A percentile compares a stretch with the other conserved stretches of the same genome.
phyloP scores from a whole-genome alignment of 2,888 invertebrate genomes.

The Volucella inanis region DNA sequence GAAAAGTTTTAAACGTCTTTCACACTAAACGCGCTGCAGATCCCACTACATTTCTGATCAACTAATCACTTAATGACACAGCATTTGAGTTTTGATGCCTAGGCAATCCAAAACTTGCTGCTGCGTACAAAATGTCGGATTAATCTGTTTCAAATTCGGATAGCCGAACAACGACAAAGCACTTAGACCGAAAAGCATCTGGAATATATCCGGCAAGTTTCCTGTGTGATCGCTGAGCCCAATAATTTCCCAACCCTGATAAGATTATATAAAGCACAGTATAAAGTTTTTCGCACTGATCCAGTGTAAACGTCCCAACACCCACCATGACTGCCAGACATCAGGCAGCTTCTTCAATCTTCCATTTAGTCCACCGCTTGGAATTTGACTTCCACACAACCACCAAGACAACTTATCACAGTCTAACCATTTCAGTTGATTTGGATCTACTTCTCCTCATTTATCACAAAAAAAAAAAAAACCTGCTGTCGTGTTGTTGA shows the following conservation, averaged over 20 bases:
- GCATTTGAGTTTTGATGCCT: conserved; percentile 79
- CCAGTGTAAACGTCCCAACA: conserved; percentile 97
- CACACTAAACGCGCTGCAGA: conserved; percentile 7
- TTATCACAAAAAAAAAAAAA: conserved; percentile 96
- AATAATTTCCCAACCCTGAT: conserved; percentile 96
- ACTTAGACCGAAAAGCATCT: conserved; percentile 97
- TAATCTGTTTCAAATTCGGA: conserved; percentile 90
- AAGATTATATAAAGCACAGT: too few relatives aligned
- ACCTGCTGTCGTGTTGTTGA: conserved; percentile 97
- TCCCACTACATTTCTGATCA: conserved; percentile 13
- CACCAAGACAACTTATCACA: conserved; percentile 97
- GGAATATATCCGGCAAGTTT: conserved; percentile 98
- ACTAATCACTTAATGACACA: conserved; percentile 76
- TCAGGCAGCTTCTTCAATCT: conserved; percentile 99
- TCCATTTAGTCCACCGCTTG: conserved; percentile 98
- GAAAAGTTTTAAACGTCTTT: conserved; percentile 26
- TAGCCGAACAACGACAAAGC: conserved; percentile 94
- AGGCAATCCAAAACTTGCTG: conserved; percentile 82
- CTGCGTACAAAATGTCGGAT: conserved; percentile 99
- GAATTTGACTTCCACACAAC: conserved; percentile 97
- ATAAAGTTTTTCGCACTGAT: conserved; percentile 94
- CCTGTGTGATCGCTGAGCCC: conserved; percentile 99
- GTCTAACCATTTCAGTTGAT: conserved; percentile 90
- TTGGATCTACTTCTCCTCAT: conserved; percentile 99
- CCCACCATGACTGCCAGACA: conserved; percentile 99